phyloP scores from a whole-genome alignment of 2,888 invertebrate genomes.

The Thecophora atra region DNA sequence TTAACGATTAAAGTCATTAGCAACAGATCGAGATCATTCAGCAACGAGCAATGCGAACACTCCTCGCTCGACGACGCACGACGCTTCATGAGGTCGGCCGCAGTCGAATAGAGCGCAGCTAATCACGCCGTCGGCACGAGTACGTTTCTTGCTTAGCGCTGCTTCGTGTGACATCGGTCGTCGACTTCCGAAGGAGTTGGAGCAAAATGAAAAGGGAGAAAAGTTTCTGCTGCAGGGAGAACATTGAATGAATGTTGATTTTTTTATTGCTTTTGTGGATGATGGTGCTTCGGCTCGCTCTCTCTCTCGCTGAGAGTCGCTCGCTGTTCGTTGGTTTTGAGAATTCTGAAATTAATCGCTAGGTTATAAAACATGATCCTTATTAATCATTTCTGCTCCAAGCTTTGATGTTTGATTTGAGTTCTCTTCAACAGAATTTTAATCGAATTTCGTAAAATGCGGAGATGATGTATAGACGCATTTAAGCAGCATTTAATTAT shows the following conservation, averaged over 20 bases:
- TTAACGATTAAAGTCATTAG: constrained; percentile 63
- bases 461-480: too few species aligned
- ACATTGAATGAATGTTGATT: not conserved
- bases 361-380: constrained; percentile 34
- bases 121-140: too few species aligned
- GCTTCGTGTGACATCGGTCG: not conserved
- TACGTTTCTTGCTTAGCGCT: too few species aligned
- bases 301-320: too few species aligned
- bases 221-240: not conserved
- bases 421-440: not conserved
- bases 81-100: too few species aligned
- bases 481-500: too few species aligned
- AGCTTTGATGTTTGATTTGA: not conserved
- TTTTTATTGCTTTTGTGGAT: constrained; percentile 25
- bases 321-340: not conserved
- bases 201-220: not conserved
- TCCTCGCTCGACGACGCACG: not conserved
- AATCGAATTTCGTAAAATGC: constrained; percentile 11
- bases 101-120: too few species aligned
- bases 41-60: not conserved
- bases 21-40: constrained; percentile 59
- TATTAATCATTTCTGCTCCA: constrained; percentile 32
- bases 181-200: not conserved
- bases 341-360: constrained; percentile 30
- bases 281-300: too few species aligned